A percentile compares a stretch with the other conserved stretches of the same genome.
phyloP scores from a whole-genome alignment of 1,140 invertebrate genomes.

The Vanessa tameamea region DNA sequence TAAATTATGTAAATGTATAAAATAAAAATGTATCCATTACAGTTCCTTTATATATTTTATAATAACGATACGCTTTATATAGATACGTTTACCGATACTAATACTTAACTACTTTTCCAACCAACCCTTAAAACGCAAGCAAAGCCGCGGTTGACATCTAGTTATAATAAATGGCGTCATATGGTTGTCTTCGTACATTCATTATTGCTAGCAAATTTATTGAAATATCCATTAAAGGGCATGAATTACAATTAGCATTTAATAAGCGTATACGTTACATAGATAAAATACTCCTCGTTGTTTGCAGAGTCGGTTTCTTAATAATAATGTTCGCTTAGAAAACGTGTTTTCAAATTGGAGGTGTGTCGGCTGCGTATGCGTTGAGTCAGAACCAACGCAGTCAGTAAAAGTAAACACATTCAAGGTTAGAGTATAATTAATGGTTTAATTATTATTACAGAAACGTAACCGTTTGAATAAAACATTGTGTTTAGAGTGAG shows the following conservation, averaged over 20 bases:
- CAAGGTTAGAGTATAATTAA: conserved; percentile 32
- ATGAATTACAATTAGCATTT: conserved; percentile 7
- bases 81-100: too few species aligned
- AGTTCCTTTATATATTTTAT: too few species aligned
- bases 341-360: conserved; percentile 39
- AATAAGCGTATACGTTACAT: not conserved
- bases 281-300: not conserved
- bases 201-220: not conserved
- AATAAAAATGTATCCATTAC: too few species aligned
- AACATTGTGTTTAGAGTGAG: not conserved
- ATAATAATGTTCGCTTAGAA: not conserved
- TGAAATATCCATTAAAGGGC: not conserved
- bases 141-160: too few species aligned
- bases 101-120: too few species aligned
- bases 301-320: not conserved
- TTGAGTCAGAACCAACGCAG: conserved; percentile 41
- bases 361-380: conserved; percentile 52
- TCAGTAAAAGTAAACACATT: conserved; percentile 38
- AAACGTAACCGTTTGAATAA: not conserved
- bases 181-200: not conserved
- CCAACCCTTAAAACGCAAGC: too few species aligned
- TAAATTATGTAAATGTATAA: too few species aligned
- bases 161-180: not conserved
- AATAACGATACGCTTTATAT: too few species aligned
- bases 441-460: not conserved